Evolutionary conservation across 1,140 invertebrate genomes (phyloP), one percentile per base, ranked within the genome.

Genomic region (Drosophila asahinai): DNA sequence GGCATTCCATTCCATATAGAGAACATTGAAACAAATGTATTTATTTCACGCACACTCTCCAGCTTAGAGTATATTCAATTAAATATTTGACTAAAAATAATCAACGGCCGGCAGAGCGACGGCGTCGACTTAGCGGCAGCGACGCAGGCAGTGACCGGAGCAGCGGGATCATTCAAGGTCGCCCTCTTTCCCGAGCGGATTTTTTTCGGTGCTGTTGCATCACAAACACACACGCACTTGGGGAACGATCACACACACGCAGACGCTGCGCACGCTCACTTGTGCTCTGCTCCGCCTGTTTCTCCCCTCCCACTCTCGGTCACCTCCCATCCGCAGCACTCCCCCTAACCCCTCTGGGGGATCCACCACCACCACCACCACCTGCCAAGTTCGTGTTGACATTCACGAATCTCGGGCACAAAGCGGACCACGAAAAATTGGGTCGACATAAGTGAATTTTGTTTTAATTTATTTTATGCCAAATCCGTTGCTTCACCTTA

Each of bases 391-490:
- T 67, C 60, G 74, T 89, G 86, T 89, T 89, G 86, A 90, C 86
- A 89, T 86, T 89, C 86, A 89, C 86, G 86, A 89, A 90, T 66
- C 68, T 71, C 58, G 74, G 45, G 60, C 49, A 15, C 54, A 90
- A 89, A 89, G 60, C 55, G 49, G 40, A 70, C n/a, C 19, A n/a
- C 7, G n/a, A 55, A 86, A 89, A 90, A 90, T 90, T 89, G 64
- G 86, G 86, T 89, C 86, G 89, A 67, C 75, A 82, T 80, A 80
- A 71, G 63, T 89, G 78, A 79, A 81, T 89, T 89, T 90, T 79
- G 61, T 54, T 68, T 64, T 67, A 70, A 78, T 77, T 75, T 66
- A 75, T 73, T 80, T 71, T 83, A 80, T 80, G 81, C 81, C 86
- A 84, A 80, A 78, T 70, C 43, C 55, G 68, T 91, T 90, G 80